A percentile compares a stretch with the other conserved stretches of the same genome.
phyloP scores from a whole-genome alignment of 2,113 vertebrate genomes.

The Dermatemys mawii region DNA sequence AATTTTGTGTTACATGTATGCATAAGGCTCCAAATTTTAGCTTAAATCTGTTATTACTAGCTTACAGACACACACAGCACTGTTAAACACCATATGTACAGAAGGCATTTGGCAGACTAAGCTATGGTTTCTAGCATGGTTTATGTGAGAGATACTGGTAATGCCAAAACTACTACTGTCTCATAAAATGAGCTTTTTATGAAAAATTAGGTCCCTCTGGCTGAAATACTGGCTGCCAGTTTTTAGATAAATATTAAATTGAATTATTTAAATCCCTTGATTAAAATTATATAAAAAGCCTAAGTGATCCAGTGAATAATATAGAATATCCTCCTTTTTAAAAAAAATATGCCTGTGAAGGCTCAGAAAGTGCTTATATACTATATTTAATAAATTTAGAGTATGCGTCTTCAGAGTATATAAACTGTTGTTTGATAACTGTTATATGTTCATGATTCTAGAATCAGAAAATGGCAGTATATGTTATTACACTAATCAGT shows the following conservation, averaged over 20 bases:
- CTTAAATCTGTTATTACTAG: conserved; percentile 38
- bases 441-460: neutral
- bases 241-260: conserved; percentile 41
- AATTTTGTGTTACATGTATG: conserved; percentile 17
- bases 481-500: conserved; percentile 11
- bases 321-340: conserved; percentile 7
- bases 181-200: conserved; percentile 54
- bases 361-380: neutral
- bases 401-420: neutral
- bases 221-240: conserved; percentile 28
- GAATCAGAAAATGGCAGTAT: conserved; percentile 8
- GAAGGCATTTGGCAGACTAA: conserved; percentile 57
- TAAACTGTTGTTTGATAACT: neutral
- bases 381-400: neutral
- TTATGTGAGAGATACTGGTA: conserved; percentile 48
- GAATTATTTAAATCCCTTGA: conserved; percentile 50
- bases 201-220: neutral
- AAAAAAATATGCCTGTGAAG: neutral
- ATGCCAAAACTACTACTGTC: conserved; percentile 56
- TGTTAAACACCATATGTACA: conserved; percentile 35
- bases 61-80: conserved; percentile 35
- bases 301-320: conserved; percentile 30
- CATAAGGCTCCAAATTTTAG: conserved; percentile 11
- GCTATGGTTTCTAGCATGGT: conserved; percentile 28
- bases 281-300: conserved; percentile 31